A percentile compares a stretch with the other conserved stretches of the same genome.
These are phyloP conservation scores for Drosophila subpulchrella DNA, from an alignment of 1,140 invertebrate species.

Conservation along the genomic window DNA sequence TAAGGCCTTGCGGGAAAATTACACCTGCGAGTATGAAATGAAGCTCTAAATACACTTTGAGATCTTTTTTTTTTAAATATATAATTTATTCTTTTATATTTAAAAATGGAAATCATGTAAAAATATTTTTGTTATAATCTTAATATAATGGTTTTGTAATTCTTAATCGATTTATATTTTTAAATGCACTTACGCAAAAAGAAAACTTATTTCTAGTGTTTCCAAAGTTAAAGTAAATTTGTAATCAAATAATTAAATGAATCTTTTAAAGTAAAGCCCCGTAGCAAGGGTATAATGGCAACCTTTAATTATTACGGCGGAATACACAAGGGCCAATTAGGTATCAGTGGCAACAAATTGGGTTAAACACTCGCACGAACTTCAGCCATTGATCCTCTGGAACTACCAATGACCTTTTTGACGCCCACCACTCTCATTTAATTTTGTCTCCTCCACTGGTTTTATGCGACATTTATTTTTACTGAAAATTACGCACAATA, in stretches of 20 bases:
- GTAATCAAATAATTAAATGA: too few species aligned
- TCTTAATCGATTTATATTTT: too few species aligned
- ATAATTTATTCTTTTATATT: too few species aligned
- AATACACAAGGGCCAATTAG: conserved; percentile 69
- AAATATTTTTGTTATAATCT: too few species aligned
- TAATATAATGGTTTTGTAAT: too few species aligned
- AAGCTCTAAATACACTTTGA: background rate
- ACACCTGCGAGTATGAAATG: background rate
- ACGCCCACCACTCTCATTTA: conserved; percentile 2
- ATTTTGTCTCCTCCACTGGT: background rate
- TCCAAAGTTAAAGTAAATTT: too few species aligned
- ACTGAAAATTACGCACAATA: conserved; percentile 42
- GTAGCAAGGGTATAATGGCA: conserved; percentile 9
- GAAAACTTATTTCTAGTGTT: too few species aligned
- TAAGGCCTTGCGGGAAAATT: conserved; percentile 28
- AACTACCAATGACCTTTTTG: conserved; percentile 6
- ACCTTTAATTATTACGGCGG: conserved; percentile 71
- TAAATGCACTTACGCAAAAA: too few species aligned
- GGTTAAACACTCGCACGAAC: conserved; percentile 62
- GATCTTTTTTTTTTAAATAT: background rate
- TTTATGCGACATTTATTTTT: conserved; percentile 40
- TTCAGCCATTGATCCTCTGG: conserved; percentile 46
- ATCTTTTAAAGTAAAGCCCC: background rate
- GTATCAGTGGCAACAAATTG: conserved; percentile 59
- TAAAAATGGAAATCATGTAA: too few species aligned